phyloP scores from a whole-genome alignment of 2,888 invertebrate species.

The Sisyra terminalis region DNA sequence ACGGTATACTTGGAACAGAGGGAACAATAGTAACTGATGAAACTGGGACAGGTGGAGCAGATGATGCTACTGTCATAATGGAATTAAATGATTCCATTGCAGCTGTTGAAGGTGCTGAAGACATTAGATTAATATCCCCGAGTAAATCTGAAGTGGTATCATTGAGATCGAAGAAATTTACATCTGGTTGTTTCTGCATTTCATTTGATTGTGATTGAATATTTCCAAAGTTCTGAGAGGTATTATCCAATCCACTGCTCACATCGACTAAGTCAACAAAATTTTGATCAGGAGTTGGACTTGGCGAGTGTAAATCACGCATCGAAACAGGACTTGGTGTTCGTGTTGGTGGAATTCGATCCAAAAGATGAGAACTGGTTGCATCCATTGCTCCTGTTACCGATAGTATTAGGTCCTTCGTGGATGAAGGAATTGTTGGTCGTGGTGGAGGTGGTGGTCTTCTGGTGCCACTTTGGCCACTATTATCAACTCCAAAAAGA shows the following conservation, averaged over 20 bases:
- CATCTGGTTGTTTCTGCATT: slow-evolving; percentile 16
- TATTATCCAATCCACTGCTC: slow-evolving; percentile 22
- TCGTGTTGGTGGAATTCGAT: slow-evolving; percentile 68
- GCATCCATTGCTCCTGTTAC: slow-evolving; percentile 82
- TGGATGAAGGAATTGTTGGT: slow-evolving; percentile 37
- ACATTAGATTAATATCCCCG: slow-evolving; percentile 13
- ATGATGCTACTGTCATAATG: background rate
- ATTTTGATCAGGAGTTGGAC: slow-evolving; percentile 55
- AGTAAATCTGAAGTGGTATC: slow-evolving; percentile 10
- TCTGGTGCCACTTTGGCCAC: slow-evolving; percentile 15
- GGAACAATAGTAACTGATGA: no score
- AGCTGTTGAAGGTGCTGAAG: slow-evolving; percentile 4
- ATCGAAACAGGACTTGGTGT: slow-evolving; percentile 78
- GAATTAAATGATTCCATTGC: slow-evolving; percentile 6
- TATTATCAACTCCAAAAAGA: slow-evolving; percentile 12
- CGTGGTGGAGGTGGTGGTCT: slow-evolving; percentile 27
- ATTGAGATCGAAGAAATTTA: slow-evolving; percentile 22
- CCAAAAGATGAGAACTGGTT: slow-evolving; percentile 66
- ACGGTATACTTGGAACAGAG: no score
- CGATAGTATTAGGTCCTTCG: slow-evolving; percentile 68
- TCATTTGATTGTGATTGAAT: slow-evolving; percentile 8
- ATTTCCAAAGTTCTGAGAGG: slow-evolving; percentile 10
- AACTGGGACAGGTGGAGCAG: background rate
- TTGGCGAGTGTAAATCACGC: slow-evolving; percentile 66
- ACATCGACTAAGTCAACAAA: slow-evolving; percentile 46